Base-by-base conservation (phyloP, 1,140 invertebrate genomes). In the Panonychus citri region DNA sequence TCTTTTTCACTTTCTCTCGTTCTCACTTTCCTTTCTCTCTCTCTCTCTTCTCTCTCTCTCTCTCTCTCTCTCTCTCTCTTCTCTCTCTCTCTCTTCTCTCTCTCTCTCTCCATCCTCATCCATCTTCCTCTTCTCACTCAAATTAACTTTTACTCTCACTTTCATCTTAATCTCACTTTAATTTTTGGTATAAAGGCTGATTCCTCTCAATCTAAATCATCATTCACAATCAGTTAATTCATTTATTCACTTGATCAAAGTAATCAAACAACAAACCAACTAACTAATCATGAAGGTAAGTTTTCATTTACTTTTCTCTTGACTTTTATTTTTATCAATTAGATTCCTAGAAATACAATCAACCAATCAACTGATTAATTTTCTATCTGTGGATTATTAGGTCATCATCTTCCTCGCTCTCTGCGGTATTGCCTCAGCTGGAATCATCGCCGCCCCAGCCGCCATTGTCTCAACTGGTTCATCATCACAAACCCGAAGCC, bases 231-330 rank as follows among this genome's bases (percentile, higher is more conserved):
- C 21, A 21, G 43, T 46, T 24, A 13, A 19, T 13, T 24, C 28
- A 54, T 17, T 54, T 19, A 19, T 54, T 21, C 10, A 17, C 26
- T 27, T 13, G n/a, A 40, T 49, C 27, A 4, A 30, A 58, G 10
- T 28, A n/a, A n/a, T 10, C 43, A n/a, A 55, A 21, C 43, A 66
- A 56, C 67, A 64, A 42, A 64, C 67, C 43, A 67, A 58, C 57
- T 68, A 50, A 25, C 19, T 25, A 17, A 54, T 15, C 37, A 54
- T 46, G 37, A 42, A 46, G 42, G 37, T 46, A 40, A 54, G 37
- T 54, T 54, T 27, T n/a, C 26, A 2, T 7, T 21, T 13, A 17
- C n/a, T 4, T n/a, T n/a, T 19, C 3, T 4, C 8, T 21, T 4
- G 19, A 3, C n/a, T 46, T 46, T 19, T n/a, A 5, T 3, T 19